Percentiles rank a stretch among this genome's conserved stretches.
Conservation (phyloP, 2,888 invertebrate genomes). For the Lasius platythorax region DNA sequence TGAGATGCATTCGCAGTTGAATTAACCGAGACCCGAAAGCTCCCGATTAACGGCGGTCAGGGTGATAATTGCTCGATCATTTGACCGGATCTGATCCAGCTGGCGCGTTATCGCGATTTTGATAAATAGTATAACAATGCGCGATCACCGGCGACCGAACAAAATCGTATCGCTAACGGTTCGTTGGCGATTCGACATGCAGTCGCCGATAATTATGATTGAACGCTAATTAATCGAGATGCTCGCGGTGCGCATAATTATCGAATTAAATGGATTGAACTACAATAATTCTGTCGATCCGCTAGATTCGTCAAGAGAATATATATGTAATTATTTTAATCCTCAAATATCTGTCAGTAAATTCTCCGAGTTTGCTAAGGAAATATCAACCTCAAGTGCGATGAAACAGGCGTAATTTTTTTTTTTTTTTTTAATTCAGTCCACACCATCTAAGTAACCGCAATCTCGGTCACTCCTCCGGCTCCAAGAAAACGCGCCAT, state of each 20-base stretch:
- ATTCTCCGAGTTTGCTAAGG: neutral
- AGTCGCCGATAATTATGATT: slow-evolving; percentile 42
- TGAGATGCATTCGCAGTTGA: neutral
- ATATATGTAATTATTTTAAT: slow-evolving; percentile 24
- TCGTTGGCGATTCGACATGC: slow-evolving; percentile 37
- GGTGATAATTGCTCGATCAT: slow-evolving; percentile 36
- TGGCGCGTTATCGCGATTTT: slow-evolving; percentile 42
- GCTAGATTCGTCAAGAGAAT: neutral
- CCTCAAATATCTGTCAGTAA: neutral
- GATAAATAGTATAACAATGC: slow-evolving; percentile 51
- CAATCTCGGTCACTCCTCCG: neutral
- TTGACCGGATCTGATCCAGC: slow-evolving; percentile 28
- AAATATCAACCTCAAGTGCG: neutral
- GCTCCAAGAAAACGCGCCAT: slow-evolving; percentile 6
- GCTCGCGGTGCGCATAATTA: slow-evolving; percentile 37
- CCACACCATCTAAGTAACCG: slow-evolving; percentile 15
- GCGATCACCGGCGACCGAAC: slow-evolving; percentile 50
- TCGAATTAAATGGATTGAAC: slow-evolving; percentile 33
- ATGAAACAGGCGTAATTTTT: neutral
- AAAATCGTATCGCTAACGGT: slow-evolving; percentile 46
- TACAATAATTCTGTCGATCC: slow-evolving; percentile 19
- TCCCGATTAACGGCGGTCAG: slow-evolving; percentile 27
- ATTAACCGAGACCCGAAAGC: slow-evolving; percentile 21
- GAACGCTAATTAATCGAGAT: slow-evolving; percentile 52
- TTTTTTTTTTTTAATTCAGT: neutral